Evolutionary conservation across 2,113 vertebrate species (phyloP).

Genomic region (Cardinalis cardinalis): DNA sequence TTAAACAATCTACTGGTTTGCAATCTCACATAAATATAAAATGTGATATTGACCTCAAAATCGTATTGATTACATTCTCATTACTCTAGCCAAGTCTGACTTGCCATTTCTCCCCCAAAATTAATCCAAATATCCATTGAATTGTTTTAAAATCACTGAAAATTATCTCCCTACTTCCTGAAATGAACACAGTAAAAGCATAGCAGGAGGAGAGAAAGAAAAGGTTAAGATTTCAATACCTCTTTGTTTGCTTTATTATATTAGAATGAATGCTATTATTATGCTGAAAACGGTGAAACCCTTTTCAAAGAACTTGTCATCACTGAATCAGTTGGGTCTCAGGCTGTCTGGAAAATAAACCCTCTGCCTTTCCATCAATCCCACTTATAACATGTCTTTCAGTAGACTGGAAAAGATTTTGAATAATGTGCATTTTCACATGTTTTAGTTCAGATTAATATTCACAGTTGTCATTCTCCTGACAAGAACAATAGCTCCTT

Average conservation of each 20-base stretch:
- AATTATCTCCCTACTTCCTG: background rate
- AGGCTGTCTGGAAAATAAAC: conserved; percentile 35
- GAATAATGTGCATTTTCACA: conserved; percentile 48
- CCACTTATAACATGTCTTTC: conserved; percentile 3
- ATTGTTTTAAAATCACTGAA: background rate
- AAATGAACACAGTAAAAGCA: background rate
- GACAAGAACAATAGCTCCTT: conserved; percentile 47
- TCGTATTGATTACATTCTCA: background rate
- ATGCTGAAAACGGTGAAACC: background rate
- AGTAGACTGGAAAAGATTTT: conserved; percentile 21
- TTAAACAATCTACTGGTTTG: background rate
- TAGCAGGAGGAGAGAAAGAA: background rate
- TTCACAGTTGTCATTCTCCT: conserved; percentile 30
- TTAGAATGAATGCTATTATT: conserved; percentile 21
- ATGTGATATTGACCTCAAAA: background rate
- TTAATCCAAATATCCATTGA: background rate
- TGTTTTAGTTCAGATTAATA: conserved; percentile 39
- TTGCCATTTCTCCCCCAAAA: background rate
- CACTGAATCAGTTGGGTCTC: background rate
- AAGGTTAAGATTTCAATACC: conserved; percentile 24
- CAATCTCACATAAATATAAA: background rate
- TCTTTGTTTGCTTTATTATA: conserved; percentile 9
- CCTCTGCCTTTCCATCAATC: conserved; percentile 29
- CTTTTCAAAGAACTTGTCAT: conserved; percentile 36
- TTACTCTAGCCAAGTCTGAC: background rate